A percentile compares a stretch with the other conserved stretches of the same genome.
These are phyloP conservation scores for Ophion ellenae DNA, from an alignment of 2,888 invertebrate genomes.

Conservation along the genomic window DNA sequence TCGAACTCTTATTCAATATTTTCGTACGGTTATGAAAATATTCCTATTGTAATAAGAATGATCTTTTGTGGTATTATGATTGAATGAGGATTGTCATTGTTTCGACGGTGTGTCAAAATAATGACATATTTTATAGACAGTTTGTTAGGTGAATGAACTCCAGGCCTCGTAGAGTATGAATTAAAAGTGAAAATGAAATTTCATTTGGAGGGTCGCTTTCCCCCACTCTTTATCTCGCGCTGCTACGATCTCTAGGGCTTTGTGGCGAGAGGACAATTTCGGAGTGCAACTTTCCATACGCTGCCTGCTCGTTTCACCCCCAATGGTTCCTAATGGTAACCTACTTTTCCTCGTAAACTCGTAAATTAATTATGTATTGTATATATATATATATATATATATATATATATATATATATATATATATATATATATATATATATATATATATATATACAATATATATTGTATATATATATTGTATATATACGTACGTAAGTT, in stretches of 20 bases:
- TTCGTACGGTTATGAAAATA: background rate
- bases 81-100: conserved; percentile 21
- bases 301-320: conserved; percentile 16
- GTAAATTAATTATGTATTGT: conserved; percentile 31
- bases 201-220: conserved; percentile 25
- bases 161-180: conserved; percentile 11
- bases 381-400: background rate
- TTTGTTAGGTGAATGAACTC: background rate
- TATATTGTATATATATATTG: too few species aligned
- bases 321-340: conserved; percentile 39
- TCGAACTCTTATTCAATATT: background rate
- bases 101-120: conserved; percentile 4
- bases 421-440: too few species aligned
- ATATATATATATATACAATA: too few species aligned
- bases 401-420: too few species aligned
- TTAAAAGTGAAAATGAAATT: conserved; percentile 42
- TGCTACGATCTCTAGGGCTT: conserved; percentile 15
- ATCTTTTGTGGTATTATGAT: background rate
- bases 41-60: background rate
- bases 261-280: conserved; percentile 40
- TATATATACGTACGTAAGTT: too few species aligned
- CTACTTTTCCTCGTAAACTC: conserved; percentile 36
- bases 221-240: background rate
- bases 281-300: conserved; percentile 39
- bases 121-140: background rate